Evolutionary conservation across 2,113 vertebrate genomes (phyloP).

Genomic region (Nestor notabilis): DNA sequence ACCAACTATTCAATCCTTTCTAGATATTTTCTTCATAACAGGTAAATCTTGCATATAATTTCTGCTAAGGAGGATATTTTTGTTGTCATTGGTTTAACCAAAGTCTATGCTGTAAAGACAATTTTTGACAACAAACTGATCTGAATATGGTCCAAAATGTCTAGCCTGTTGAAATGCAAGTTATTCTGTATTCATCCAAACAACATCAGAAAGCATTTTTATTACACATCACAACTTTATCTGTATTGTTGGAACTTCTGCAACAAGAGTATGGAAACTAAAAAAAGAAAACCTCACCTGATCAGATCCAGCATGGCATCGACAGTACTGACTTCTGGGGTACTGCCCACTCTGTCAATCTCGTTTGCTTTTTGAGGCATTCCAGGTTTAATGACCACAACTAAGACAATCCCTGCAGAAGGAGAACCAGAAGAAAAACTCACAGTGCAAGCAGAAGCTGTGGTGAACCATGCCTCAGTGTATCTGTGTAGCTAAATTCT

Average conservation of each 20-base stretch:
- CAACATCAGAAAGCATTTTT: not conserved
- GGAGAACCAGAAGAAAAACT: not conserved
- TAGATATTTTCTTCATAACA: not conserved
- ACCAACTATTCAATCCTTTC: not conserved
- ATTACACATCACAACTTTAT: not conserved
- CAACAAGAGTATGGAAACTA: not conserved
- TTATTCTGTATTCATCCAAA: not conserved
- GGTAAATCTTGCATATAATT: not conserved
- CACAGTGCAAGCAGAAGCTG: not conserved
- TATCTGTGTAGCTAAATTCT: not conserved
- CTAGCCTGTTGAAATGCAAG: not conserved
- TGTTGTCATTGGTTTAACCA: not conserved
- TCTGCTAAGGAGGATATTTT: not conserved
- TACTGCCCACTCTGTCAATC: conserved; percentile 87
- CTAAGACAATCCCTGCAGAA: conserved; percentile 88
- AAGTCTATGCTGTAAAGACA: not conserved
- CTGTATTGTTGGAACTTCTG: not conserved
- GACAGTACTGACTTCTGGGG: conserved; percentile 89
- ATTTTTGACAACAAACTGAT: not conserved
- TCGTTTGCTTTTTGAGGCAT: conserved; percentile 85
- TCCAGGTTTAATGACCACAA: conserved; percentile 93
- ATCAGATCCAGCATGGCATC: conserved; percentile 95
- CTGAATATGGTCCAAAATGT: not conserved
- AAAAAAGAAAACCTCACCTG: conserved; percentile 77
- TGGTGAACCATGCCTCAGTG: not conserved